These are phyloP conservation scores for Dinothrombium tinctorium DNA, from an alignment of 1,140 invertebrate genomes.

Conservation along the genomic window DNA sequence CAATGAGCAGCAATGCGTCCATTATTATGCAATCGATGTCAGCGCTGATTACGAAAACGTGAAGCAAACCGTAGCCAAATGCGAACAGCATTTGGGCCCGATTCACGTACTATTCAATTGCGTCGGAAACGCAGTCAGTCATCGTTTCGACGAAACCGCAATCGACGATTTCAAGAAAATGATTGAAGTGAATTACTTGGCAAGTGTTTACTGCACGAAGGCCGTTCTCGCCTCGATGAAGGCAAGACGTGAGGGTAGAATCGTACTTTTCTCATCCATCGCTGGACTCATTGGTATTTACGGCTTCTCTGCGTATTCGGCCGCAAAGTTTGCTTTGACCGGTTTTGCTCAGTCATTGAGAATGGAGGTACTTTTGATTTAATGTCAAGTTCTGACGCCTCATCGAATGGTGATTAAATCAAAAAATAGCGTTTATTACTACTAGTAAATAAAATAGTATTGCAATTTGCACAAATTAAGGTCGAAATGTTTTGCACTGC, in stretches of 20 bases:
- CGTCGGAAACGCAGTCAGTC: constrained; percentile 41
- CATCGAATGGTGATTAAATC: background rate
- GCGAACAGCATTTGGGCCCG: constrained; percentile 39
- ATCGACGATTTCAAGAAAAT: constrained; percentile 32
- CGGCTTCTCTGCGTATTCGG: constrained; percentile 72
- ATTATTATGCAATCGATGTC: constrained; percentile 25
- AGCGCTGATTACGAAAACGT: constrained; percentile 5
- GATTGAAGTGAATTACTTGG: constrained; percentile 32
- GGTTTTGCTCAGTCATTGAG: constrained; percentile 75
- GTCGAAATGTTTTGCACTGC: too few species aligned
- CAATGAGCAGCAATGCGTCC: constrained; percentile 32
- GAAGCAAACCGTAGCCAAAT: constrained; percentile 14
- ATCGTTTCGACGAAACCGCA: constrained; percentile 54
- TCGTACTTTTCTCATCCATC: constrained; percentile 67
- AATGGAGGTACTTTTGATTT: constrained; percentile 86
- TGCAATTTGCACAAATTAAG: too few species aligned
- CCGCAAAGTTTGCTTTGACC: constrained; percentile 77
- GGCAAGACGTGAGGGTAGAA: constrained; percentile 31
- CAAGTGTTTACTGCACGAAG: constrained; percentile 28
- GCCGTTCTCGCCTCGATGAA: constrained; percentile 30
- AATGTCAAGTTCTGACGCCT: constrained; percentile 14
- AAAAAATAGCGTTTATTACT: background rate
- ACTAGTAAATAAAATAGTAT: too few species aligned
- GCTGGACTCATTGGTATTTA: constrained; percentile 71
- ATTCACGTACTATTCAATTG: constrained; percentile 75